phyloP scores from a whole-genome alignment of 1,140 invertebrate species.

The Lasaia peninsularis region DNA sequence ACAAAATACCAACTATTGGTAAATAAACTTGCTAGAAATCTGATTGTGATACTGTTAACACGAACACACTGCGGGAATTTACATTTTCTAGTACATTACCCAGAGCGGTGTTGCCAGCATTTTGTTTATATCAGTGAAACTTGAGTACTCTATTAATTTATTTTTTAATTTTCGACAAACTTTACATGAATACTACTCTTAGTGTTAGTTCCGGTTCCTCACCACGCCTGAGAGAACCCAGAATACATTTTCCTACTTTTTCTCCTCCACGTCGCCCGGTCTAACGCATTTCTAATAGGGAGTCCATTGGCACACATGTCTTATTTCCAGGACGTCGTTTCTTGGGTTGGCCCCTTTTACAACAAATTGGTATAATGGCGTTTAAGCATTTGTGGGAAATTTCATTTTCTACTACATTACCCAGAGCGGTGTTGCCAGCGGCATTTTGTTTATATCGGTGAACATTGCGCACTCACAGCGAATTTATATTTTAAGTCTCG shows the following conservation, averaged over 20 bases:
- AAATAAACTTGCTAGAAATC: not conserved
- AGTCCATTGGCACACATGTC: too few relatives aligned
- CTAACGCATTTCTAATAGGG: too few relatives aligned
- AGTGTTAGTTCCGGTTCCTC: too few relatives aligned
- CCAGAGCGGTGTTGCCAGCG: not conserved
- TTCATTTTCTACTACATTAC: conserved; percentile 9
- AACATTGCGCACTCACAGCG: not conserved
- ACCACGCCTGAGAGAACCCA: too few relatives aligned
- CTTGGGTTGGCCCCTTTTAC: too few relatives aligned
- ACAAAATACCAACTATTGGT: too few relatives aligned
- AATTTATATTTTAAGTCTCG: not conserved
- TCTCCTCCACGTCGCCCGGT: too few relatives aligned
- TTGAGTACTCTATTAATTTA: not conserved
- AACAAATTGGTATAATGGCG: too few relatives aligned
- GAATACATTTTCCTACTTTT: too few relatives aligned
- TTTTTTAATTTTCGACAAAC: not conserved
- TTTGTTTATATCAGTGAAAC: not conserved
- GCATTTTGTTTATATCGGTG: not conserved
- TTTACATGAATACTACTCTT: not conserved
- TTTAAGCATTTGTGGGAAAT: too few relatives aligned
- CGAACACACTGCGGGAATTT: not conserved
- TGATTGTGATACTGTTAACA: not conserved
- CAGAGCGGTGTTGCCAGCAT: not conserved
- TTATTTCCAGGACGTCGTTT: too few relatives aligned
- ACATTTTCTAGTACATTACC: conserved; percentile 8